Percentiles rank a stretch among this genome's conserved stretches.
phyloP scores from a whole-genome alignment of 1,140 invertebrate species.

The Dendroctonus valens region DNA sequence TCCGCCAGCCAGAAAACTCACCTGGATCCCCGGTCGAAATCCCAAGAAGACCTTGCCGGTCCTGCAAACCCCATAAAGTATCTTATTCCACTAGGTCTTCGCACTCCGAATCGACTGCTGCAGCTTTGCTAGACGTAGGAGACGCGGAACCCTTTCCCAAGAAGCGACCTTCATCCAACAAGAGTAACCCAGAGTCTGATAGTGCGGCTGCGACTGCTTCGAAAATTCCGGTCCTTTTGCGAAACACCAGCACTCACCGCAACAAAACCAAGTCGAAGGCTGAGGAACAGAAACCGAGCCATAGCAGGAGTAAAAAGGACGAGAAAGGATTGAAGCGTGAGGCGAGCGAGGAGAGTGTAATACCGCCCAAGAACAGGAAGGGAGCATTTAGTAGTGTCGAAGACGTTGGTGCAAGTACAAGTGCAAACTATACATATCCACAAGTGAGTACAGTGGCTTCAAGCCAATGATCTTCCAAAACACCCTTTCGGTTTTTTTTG shows the following conservation, averaged over 20 bases:
- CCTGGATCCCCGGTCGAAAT: background rate
- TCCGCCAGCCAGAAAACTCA: background rate
- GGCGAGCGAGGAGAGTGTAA: slow-evolving; percentile 17
- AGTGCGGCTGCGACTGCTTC: background rate
- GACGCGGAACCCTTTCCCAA: slow-evolving; percentile 9
- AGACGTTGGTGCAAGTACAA: slow-evolving; percentile 24
- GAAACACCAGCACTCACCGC: background rate
- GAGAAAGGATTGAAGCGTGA: background rate
- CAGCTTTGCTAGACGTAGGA: slow-evolving; percentile 12
- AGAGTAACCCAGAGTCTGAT: background rate
- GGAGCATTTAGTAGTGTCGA: slow-evolving; percentile 2
- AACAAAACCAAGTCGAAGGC: background rate
- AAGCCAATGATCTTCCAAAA: background rate
- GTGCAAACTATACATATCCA: slow-evolving; percentile 24
- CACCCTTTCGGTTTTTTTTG: background rate
- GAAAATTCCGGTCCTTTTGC: background rate
- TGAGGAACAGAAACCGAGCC: slow-evolving; percentile 1
- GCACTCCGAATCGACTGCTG: slow-evolving; percentile 21
- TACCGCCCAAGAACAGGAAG: slow-evolving; percentile 20
- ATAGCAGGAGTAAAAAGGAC: slow-evolving; percentile 2
- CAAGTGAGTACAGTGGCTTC: slow-evolving; percentile 24
- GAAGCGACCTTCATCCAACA: slow-evolving; percentile 16
- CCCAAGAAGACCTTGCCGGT: background rate
- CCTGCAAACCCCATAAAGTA: too few species aligned
- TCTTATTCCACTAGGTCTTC: slow-evolving; percentile 10